These are phyloP conservation scores for Patagioenas fasciata DNA, from an alignment of 2,113 vertebrate genomes.

Conservation along the genomic window DNA sequence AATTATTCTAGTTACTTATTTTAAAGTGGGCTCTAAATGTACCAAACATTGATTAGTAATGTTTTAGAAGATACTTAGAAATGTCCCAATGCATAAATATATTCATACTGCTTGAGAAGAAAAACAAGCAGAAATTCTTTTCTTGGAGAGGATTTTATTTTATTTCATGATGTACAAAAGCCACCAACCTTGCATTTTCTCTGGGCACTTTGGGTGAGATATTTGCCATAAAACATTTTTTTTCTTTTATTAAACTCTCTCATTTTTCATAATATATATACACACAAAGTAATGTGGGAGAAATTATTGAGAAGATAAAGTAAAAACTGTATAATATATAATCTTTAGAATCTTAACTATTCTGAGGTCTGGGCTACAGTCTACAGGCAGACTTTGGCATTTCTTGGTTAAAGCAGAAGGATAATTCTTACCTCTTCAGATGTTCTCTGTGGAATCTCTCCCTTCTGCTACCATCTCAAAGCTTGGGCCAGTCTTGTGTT, in stretches of 20 bases:
- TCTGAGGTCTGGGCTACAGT: background rate
- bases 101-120: background rate
- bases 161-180: background rate
- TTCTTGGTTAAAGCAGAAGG: background rate
- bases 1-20: background rate
- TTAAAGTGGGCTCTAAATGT: background rate
- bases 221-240: background rate
- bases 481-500: background rate
- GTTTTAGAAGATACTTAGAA: background rate
- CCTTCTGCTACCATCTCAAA: background rate
- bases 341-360: background rate
- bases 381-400: background rate
- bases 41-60: background rate
- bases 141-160: background rate
- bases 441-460: background rate
- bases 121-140: background rate
- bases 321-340: background rate
- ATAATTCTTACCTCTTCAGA: background rate
- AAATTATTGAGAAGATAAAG: background rate
- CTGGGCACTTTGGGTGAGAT: background rate
- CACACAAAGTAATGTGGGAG: background rate
- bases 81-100: background rate
- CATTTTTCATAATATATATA: background rate
- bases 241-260: background rate
- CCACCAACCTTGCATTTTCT: background rate